phyloP scores from a whole-genome alignment of 2,888 invertebrate species.

The Amphiduros pacificus region DNA sequence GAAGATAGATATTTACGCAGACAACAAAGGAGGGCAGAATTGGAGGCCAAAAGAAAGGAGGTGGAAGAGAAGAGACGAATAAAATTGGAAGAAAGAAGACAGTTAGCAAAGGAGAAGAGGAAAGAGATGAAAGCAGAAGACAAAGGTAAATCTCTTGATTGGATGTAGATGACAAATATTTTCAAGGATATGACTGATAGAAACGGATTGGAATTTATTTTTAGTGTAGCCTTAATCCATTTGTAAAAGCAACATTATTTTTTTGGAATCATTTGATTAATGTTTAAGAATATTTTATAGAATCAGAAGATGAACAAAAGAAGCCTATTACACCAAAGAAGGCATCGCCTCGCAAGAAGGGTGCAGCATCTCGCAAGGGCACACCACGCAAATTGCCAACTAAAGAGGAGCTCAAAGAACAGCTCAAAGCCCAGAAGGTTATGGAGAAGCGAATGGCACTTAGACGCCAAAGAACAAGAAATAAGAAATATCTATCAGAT shows the following conservation, averaged over 20 bases:
- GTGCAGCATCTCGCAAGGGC: background rate
- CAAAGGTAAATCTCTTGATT: too few relatives aligned
- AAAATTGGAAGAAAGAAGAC: background rate
- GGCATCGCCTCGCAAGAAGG: background rate
- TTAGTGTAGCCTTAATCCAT: too few relatives aligned
- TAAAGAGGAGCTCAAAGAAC: slow-evolving; percentile 52
- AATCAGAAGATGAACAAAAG: background rate
- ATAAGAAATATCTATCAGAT: slow-evolving; percentile 56
- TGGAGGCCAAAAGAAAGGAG: slow-evolving; percentile 39
- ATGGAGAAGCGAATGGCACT: slow-evolving; percentile 51
- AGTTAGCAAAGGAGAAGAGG: background rate
- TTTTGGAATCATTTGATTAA: background rate
- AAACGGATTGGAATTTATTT: too few relatives aligned
- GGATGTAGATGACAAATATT: too few relatives aligned
- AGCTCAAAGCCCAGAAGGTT: slow-evolving; percentile 51
- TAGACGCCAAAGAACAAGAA: slow-evolving; percentile 54
- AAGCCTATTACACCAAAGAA: background rate
- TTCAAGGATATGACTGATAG: too few relatives aligned
- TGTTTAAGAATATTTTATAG: background rate
- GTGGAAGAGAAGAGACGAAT: slow-evolving; percentile 9
- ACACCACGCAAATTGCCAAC: slow-evolving; percentile 23
- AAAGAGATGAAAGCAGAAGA: too few relatives aligned
- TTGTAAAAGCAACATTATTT: too few relatives aligned
- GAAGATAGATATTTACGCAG: slow-evolving; percentile 50
- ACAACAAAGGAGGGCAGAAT: slow-evolving; percentile 48